These are phyloP conservation scores for Aurelia coerulea DNA, from an alignment of 30 jellyfish, hydroid and myxozoan genomes.

Conservation along the genomic window DNA sequence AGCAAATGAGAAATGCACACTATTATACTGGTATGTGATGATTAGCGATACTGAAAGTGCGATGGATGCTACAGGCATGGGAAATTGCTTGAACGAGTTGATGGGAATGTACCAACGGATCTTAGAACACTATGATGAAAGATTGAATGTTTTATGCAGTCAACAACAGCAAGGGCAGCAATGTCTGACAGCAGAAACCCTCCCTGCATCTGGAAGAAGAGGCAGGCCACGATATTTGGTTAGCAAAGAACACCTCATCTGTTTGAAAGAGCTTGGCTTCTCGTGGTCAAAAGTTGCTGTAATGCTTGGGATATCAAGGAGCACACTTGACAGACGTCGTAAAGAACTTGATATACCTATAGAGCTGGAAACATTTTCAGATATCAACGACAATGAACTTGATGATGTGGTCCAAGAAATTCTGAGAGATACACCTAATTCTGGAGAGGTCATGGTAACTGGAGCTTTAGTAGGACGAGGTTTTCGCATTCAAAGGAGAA, in stretches of 20 bases:
- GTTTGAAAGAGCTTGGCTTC: conserved; percentile 1
- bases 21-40: neutral
- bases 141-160: too few relatives aligned
- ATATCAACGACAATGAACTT: conserved; percentile 25
- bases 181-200: conserved; percentile 13
- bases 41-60: neutral
- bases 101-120: too few relatives aligned
- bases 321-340: conserved; percentile 30
- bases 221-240: conserved; percentile 35
- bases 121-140: too few relatives aligned
- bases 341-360: conserved; percentile 12
- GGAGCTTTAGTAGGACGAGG: conserved; percentile 27
- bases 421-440: conserved; percentile 36
- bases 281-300: neutral
- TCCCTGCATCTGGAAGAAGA: conserved; percentile 20
- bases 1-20: conserved; percentile 11
- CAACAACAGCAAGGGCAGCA: too few relatives aligned
- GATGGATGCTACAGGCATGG: too few relatives aligned
- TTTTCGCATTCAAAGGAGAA: conserved; percentile 18
- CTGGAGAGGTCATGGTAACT: conserved; percentile 21
- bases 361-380: conserved; percentile 16
- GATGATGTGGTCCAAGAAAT: conserved; percentile 16
- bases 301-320: conserved; percentile 24
- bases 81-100: too few relatives aligned
- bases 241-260: conserved; percentile 5